A percentile compares a stretch with the other conserved stretches of the same genome.
Evolutionary conservation across 2,113 vertebrate genomes (phyloP).

Genomic region (cattle (Bos taurus)): DNA sequence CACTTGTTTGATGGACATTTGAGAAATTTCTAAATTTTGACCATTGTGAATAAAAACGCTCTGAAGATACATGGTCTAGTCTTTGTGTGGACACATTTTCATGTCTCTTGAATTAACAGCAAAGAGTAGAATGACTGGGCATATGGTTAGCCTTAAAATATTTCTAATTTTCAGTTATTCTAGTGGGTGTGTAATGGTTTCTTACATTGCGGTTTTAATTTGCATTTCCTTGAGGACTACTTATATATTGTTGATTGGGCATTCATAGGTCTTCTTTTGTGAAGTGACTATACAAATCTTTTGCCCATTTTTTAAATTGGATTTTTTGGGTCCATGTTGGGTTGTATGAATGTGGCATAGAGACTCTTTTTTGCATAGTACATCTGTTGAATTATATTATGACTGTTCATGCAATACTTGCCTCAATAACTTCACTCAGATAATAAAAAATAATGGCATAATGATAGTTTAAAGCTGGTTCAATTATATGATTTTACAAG

Average conservation of each 20-base stretch:
- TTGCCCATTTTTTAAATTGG: background rate
- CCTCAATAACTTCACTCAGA: background rate
- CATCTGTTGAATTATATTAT: slow-evolving; percentile 19
- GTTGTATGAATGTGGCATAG: background rate
- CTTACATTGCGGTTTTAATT: background rate
- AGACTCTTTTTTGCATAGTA: background rate
- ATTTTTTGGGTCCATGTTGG: background rate
- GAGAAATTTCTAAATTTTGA: background rate
- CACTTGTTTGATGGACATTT: background rate
- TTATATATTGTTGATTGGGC: background rate
- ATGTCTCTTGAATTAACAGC: background rate
- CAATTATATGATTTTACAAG: background rate
- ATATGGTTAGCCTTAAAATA: background rate
- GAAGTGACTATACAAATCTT: background rate
- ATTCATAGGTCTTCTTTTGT: background rate
- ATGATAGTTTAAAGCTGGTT: slow-evolving; percentile 23
- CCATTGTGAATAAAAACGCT: background rate
- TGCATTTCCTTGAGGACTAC: background rate
- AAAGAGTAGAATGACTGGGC: background rate
- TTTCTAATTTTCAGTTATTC: background rate
- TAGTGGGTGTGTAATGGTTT: background rate
- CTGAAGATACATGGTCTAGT: background rate
- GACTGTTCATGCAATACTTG: background rate
- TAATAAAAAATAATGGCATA: slow-evolving; percentile 30
- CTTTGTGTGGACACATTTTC: background rate